Conservation (phyloP, 2,797 vertebrate species). For the Mormyrus hasselquistii region DNA sequence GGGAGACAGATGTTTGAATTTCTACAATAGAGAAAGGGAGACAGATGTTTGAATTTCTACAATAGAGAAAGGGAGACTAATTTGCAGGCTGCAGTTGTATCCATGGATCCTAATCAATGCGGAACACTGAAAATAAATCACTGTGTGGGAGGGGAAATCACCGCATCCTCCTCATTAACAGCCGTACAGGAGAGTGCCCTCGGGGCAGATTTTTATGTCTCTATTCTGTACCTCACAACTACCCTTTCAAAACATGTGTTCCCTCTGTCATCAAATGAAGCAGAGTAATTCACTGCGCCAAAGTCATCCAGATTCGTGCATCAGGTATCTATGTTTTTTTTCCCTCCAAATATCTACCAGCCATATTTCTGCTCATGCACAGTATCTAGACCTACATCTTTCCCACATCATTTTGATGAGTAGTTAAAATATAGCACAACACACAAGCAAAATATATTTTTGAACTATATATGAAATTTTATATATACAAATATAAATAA, state of each 20-base stretch:
- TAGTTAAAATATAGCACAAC: not conserved
- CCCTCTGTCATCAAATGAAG: not conserved
- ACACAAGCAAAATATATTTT: not conserved
- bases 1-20: too few species aligned
- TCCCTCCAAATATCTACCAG: not conserved
- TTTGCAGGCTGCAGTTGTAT: slow-evolving; percentile 27
- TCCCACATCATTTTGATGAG: not conserved
- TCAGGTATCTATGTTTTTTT: not conserved
- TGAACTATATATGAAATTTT: not conserved
- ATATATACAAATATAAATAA: not conserved
- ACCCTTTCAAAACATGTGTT: not conserved
- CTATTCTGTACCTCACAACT: not conserved
- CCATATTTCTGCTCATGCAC: not conserved
- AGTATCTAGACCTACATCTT: not conserved
- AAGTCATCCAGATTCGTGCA: not conserved
- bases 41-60: not conserved
- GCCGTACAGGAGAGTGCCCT: not conserved
- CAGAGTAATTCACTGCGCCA: not conserved
- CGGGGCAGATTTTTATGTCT: not conserved
- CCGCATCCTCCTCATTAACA: slow-evolving; percentile 26
- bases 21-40: too few species aligned
- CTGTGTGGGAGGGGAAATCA: slow-evolving; percentile 22
- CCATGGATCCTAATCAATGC: slow-evolving; percentile 32
- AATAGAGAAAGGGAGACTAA: not conserved
- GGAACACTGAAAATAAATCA: slow-evolving; percentile 26